Percentiles rank a stretch among this genome's conserved stretches.
These are phyloP conservation scores for Sphinx pinastri DNA, from an alignment of 2,888 invertebrate species.

Conservation along the genomic window DNA sequence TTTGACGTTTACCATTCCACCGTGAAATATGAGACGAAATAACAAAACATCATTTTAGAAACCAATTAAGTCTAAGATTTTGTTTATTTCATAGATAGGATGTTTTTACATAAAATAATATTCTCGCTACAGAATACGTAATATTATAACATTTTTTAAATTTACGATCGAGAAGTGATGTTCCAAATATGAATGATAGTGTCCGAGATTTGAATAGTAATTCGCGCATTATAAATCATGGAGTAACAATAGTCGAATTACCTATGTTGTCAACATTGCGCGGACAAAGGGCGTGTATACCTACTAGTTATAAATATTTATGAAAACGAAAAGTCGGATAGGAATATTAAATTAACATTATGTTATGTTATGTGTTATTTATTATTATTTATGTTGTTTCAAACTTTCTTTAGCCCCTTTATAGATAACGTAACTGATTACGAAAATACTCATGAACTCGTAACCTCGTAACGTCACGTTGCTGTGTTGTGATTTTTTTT, in stretches of 20 bases:
- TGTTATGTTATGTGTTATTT: too few species aligned
- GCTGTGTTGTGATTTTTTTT: not conserved
- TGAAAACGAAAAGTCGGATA: not conserved
- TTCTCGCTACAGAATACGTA: too few species aligned
- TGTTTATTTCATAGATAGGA: too few species aligned
- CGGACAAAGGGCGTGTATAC: not conserved
- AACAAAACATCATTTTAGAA: not conserved
- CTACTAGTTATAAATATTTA: conserved; percentile 13
- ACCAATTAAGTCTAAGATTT: too few species aligned
- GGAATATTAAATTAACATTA: conserved; percentile 1
- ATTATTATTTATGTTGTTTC: not conserved
- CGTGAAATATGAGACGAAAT: not conserved
- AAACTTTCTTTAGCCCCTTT: conserved; percentile 3
- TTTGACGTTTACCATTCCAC: conserved; percentile 22
- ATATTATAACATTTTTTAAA: too few species aligned
- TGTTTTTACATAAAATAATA: too few species aligned
- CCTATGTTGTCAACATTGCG: not conserved
- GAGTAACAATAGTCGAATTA: not conserved
- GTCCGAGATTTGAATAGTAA: not conserved
- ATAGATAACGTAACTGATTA: conserved; percentile 11
- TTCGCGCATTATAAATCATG: not conserved
- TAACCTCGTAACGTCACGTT: not conserved
- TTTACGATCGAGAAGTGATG: too few species aligned
- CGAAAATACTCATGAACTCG: not conserved
- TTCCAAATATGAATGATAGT: not conserved